phyloP scores from a whole-genome alignment of 2,888 invertebrate species.

The Barypeithes pellucidus region DNA sequence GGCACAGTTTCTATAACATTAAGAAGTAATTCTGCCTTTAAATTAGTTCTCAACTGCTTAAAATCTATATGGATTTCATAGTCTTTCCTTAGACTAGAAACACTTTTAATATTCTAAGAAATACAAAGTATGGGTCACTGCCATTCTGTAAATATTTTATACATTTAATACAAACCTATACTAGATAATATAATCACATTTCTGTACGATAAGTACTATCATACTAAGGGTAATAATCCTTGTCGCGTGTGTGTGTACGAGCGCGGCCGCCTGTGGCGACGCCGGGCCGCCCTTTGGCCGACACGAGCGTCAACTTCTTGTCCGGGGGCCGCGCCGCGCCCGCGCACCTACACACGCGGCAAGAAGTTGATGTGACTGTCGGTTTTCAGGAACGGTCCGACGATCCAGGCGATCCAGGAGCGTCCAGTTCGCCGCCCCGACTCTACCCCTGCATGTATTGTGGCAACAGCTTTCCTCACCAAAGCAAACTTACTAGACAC shows the following conservation, averaged over 20 bases:
- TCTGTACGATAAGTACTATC: background rate
- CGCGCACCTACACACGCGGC: slow-evolving; percentile 54
- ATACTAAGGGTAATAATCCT: background rate
- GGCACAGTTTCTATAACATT: no score
- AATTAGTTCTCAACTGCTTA: no score
- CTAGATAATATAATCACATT: background rate
- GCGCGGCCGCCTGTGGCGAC: slow-evolving; percentile 53
- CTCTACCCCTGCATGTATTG: slow-evolving; percentile 91
- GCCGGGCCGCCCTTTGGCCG: slow-evolving; percentile 61
- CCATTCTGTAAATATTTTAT: no score
- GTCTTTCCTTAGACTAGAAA: no score
- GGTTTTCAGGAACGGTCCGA: slow-evolving; percentile 85
- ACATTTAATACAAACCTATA: no score
- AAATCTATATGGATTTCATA: no score
- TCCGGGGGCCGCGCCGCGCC: slow-evolving; percentile 61
- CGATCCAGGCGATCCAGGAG: slow-evolving; percentile 53
- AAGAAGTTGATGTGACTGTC: slow-evolving; percentile 68
- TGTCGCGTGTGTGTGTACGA: slow-evolving; percentile 54
- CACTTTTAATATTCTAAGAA: no score
- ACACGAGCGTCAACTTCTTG: slow-evolving; percentile 93
- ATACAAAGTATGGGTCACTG: no score
- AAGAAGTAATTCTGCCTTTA: no score
- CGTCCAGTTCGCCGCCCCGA: slow-evolving; percentile 69
- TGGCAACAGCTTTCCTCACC: slow-evolving; percentile 90
- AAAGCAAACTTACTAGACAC: slow-evolving; percentile 92